These are phyloP conservation scores for Leucania comma DNA, from an alignment of 2,888 invertebrate species.

Conservation along the genomic window DNA sequence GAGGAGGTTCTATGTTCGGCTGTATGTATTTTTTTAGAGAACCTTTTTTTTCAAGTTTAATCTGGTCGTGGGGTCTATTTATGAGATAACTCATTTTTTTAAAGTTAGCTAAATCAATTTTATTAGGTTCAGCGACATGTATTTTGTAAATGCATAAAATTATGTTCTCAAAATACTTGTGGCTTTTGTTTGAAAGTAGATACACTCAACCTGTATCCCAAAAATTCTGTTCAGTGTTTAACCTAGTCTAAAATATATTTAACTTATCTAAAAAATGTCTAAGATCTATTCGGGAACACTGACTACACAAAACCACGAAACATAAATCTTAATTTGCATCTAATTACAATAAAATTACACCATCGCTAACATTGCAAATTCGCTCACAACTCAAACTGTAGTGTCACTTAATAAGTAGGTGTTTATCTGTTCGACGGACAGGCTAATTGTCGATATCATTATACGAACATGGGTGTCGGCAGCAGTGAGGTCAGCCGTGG, in stretches of 20 bases:
- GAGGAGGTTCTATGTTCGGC: too few relatives aligned
- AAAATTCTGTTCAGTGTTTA: neutral
- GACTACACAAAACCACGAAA: conserved; percentile 8
- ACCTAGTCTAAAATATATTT: too few relatives aligned
- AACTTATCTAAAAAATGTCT: neutral
- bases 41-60: too few relatives aligned
- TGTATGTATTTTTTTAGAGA: too few relatives aligned
- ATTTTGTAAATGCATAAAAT: neutral
- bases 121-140: too few relatives aligned
- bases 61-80: too few relatives aligned
- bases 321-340: conserved; percentile 40
- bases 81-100: neutral
- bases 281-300: conserved; percentile 4
- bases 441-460: conserved; percentile 51
- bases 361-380: conserved; percentile 60
- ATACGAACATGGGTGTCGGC: conserved; percentile 46
- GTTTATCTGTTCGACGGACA: conserved; percentile 43
- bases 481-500: conserved; percentile 49
- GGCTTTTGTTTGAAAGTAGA: too few relatives aligned
- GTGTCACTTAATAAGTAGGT: conserved; percentile 66
- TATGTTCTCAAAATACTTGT: neutral
- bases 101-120: neutral
- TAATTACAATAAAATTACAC: conserved; percentile 65
- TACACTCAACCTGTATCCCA: neutral
- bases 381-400: conserved; percentile 54